A percentile compares a stretch with the other conserved stretches of the same genome.
Evolutionary conservation across 2,113 vertebrate genomes (phyloP).

Genomic region (Spea bombifrons): DNA sequence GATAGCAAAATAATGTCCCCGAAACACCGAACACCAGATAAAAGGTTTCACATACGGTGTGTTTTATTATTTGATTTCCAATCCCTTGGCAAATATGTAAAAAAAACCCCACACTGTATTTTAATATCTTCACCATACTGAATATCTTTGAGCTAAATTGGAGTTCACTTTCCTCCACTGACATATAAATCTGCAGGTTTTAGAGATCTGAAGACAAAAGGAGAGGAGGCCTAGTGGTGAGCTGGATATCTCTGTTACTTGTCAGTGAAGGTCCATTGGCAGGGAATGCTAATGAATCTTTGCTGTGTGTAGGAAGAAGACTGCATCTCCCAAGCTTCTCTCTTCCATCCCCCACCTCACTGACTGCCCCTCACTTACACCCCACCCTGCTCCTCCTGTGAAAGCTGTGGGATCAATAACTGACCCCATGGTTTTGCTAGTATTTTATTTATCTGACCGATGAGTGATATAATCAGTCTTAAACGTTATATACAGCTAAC

Average conservation of each 20-base stretch:
- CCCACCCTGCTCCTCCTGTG: constrained; percentile 54
- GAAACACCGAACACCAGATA: too few species aligned
- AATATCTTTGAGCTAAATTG: constrained; percentile 46
- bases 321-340: constrained; percentile 47
- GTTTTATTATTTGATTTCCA: constrained; percentile 13
- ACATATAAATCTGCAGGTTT: constrained; percentile 67
- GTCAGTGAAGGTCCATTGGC: constrained; percentile 83
- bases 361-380: neutral
- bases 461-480: constrained; percentile 81
- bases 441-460: constrained; percentile 80
- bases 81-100: constrained; percentile 1
- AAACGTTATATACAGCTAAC: constrained; percentile 83
- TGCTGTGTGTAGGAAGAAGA: constrained; percentile 49
- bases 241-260: constrained; percentile 93
- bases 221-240: constrained; percentile 73
- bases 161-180: constrained; percentile 54
- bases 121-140: constrained; percentile 11
- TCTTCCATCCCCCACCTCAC: constrained; percentile 50
- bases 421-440: constrained; percentile 76
- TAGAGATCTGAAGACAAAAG: constrained; percentile 75
- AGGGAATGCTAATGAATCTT: constrained; percentile 86
- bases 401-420: constrained; percentile 73
- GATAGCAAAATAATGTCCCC: too few species aligned
- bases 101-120: neutral
- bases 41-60: neutral